These are phyloP conservation scores for Amphipoea oculea DNA, from an alignment of 2,888 invertebrate species.

Conservation along the genomic window DNA sequence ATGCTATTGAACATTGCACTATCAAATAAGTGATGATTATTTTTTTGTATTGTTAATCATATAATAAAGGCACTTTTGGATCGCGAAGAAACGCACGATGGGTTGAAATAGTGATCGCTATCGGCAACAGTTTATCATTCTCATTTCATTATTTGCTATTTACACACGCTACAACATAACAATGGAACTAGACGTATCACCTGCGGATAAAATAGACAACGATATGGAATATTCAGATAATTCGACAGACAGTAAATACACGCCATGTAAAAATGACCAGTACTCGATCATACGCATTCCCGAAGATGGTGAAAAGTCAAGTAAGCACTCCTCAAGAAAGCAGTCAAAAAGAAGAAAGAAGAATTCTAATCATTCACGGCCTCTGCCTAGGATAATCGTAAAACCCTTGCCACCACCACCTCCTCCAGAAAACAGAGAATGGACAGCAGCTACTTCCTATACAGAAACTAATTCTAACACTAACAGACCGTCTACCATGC, in stretches of 20 bases:
- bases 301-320: constrained; percentile 90
- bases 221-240: constrained; percentile 85
- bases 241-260: constrained; percentile 83
- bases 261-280: constrained; percentile 84
- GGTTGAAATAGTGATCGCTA: constrained; percentile 87
- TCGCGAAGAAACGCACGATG: constrained; percentile 80
- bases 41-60: constrained; percentile 63
- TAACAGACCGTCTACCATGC: constrained; percentile 94
- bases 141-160: constrained; percentile 73
- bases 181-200: constrained; percentile 87
- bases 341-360: constrained; percentile 94
- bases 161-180: constrained; percentile 70
- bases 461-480: constrained; percentile 78
- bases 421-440: constrained; percentile 86
- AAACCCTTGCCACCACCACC: constrained; percentile 94
- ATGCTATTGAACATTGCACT: constrained; percentile 43
- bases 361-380: constrained; percentile 92
- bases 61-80: constrained; percentile 58
- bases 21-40: constrained; percentile 76
- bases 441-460: constrained; percentile 86
- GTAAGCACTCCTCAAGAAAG: constrained; percentile 94
- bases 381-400: constrained; percentile 95
- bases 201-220: constrained; percentile 76
- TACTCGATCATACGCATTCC: constrained; percentile 87
- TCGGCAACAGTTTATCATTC: constrained; percentile 83